Base-by-base conservation (phyloP, 2,113 vertebrate genomes). In the Larimichthys crocea region DNA sequence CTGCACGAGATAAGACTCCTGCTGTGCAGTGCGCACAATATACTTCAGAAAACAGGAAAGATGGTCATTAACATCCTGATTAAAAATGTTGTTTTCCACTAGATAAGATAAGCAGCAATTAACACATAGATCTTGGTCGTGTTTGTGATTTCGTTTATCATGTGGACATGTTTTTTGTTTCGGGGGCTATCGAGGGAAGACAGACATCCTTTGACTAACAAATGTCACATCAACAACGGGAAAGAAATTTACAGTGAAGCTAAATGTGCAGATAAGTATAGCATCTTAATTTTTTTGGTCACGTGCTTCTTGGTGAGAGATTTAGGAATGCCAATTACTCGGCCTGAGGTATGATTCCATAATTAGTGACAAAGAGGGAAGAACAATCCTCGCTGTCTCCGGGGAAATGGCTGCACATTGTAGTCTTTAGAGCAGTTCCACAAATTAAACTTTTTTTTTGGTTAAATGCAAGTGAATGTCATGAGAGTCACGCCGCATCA, bases 401-500 rank as follows among this genome's bases (percentile, higher is more conserved):
- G 59, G 69, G 50, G 26, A 83, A 69, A 57, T 17, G 26, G 26
- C 42, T 40, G n/a, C 46, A 44, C 20, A 60, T 49, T 62, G 22
- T 12, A 46, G 10, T 56, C 31, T 57, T 29, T 52, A 24, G 44
- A 69, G 44, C 42, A 46, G 59, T 22, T 31, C 55, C n/a, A 46
- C 26, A 57, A 22, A 40, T 72, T 1, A 50, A 64, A 31, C 35
- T 40, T 40, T 40, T 40, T 3, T 29, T 67, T 66, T 74, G 50
- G 60, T 68, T 65, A 68, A 63, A 84, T 4, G 29, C 48, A 66
- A 76, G 31, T 65, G 44, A 66, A 71, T 63, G 75, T 22, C 66
- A 72, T 9, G 70, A 68, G 52, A 84, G 50, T 75, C 5, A 17
- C 35, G 74, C 24, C 19, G 48, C 7, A 59, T 88, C 64, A 82